Conservation (phyloP, 1,140 invertebrate species). For the Drosophila pandora region DNA sequence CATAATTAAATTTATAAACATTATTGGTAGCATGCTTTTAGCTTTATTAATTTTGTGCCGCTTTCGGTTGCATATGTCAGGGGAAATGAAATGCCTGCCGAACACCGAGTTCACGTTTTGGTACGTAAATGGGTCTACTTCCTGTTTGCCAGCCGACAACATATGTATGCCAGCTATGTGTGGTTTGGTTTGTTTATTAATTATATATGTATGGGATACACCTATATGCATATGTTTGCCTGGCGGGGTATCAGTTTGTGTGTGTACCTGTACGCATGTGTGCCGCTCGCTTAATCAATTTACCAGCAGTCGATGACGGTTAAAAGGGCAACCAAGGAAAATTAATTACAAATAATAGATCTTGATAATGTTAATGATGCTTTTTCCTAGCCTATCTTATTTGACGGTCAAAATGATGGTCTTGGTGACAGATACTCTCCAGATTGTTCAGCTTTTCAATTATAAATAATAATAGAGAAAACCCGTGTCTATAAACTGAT, state of each 20-base stretch:
- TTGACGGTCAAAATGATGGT: neutral
- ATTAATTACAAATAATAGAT: constrained; percentile 53
- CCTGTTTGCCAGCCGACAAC: constrained; percentile 36
- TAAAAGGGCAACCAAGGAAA: constrained; percentile 16
- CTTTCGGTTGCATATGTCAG: constrained; percentile 57
- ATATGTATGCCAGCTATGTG: constrained; percentile 25
- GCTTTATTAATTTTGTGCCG: constrained; percentile 73
- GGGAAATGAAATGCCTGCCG: constrained; percentile 30
- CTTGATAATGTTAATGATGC: constrained; percentile 18
- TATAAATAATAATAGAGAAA: too few relatives aligned
- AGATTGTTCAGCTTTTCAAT: too few relatives aligned
- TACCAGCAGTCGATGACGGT: constrained; percentile 37
- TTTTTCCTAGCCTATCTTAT: neutral
- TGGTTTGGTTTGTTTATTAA: constrained; percentile 3
- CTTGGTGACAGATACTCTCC: neutral
- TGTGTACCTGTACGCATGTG: constrained; percentile 1
- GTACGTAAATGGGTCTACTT: constrained; percentile 8
- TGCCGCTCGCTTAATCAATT: constrained; percentile 68
- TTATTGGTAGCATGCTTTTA: constrained; percentile 78
- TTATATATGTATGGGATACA: neutral
- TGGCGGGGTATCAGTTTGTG: neutral
- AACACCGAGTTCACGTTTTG: constrained; percentile 13
- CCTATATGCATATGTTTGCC: constrained; percentile 38
- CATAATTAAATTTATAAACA: constrained; percentile 81
- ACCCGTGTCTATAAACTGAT: neutral